Percentiles rank a stretch among this genome's conserved stretches.
phyloP scores from a whole-genome alignment of 1,140 invertebrate genomes.

The Papilio glaucus region DNA sequence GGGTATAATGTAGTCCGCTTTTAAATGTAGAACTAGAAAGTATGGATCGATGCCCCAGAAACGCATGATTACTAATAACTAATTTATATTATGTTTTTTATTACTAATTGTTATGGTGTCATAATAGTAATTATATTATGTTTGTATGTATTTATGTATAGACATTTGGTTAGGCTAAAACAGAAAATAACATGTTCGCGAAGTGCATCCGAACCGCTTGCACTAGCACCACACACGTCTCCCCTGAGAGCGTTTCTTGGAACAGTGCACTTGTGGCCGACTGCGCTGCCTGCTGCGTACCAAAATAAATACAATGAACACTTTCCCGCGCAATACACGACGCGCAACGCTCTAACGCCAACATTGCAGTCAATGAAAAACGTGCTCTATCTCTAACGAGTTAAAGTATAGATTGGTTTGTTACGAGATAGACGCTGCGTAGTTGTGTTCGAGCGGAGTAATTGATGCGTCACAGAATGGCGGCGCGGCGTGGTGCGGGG shows the following conservation, averaged over 20 bases:
- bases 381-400: constrained; percentile 35
- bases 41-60: too few relatives aligned
- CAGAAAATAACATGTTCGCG: not conserved
- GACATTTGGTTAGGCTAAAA: not conserved
- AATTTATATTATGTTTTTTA: too few relatives aligned
- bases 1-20: too few relatives aligned
- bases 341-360: not conserved
- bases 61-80: too few relatives aligned
- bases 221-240: constrained; percentile 6
- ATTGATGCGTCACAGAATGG: constrained; percentile 68
- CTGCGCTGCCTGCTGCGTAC: constrained; percentile 47
- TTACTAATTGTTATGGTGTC: too few relatives aligned
- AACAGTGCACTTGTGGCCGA: constrained; percentile 66
- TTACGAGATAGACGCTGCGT: constrained; percentile 37
- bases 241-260: constrained; percentile 55
- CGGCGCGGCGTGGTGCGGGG: constrained; percentile 50
- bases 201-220: constrained; percentile 1
- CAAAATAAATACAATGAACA: constrained; percentile 69
- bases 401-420: constrained; percentile 41
- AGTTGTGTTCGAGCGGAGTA: constrained; percentile 41
- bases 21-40: too few relatives aligned
- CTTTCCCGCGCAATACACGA: constrained; percentile 23
- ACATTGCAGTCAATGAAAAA: constrained; percentile 1
- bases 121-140: too few relatives aligned
- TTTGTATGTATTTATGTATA: not conserved